Evolutionary conservation across 2,888 invertebrate species (phyloP), one percentile per base, ranked within the genome.

Genomic region (Gisinianus flammeolus): DNA sequence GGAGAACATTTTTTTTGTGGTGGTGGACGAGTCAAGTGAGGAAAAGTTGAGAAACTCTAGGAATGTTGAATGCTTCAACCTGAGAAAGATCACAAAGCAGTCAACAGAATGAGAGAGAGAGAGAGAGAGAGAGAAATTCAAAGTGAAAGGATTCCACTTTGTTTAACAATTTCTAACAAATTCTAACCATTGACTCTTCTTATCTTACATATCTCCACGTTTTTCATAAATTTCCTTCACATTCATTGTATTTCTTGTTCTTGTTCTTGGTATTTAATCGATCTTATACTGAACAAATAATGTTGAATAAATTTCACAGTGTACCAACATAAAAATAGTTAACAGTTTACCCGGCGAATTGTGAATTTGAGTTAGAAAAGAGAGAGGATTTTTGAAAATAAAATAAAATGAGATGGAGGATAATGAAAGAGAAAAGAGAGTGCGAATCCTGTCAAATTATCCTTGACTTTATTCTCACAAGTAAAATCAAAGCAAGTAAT

Each of bases 31-130:
- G 56, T 71, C 56, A 58, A 30, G 33, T 33, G 64, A 66, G 73
- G 35, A 58, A 28, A 56, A 72, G 72, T 54, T 69, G 33, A 58
- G 73, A 74, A 74, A 74, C 76, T 73, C 54, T 72, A 80, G 79
- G 75, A 78, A 78, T 76, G 76, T 68, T 31, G n/a, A n/a, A 54
- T 33, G 64, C 24, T 52, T 58, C 56, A n/a, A n/a, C 56, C 56
- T 58, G 58, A 22, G 22, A 58, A 58, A 58, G 58, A 24, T 24
- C 58, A 58, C 6, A 58, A 22, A 24, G 44, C n/a, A 6, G 12
- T 44, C 16, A 44, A 44, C 44, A 4, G 44, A 44, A 6, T 44
- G 12, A 19, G 6, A 6, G 12, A 16, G 3, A 35, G 35, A 8
- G n/a, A n/a, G n/a, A n/a, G n/a, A n/a, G n/a, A n/a, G n/a, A n/a